These are phyloP conservation scores for Actinostola sp. DNA, from an alignment of 92 coral and sea anemone genomes.

Conservation along the genomic window DNA sequence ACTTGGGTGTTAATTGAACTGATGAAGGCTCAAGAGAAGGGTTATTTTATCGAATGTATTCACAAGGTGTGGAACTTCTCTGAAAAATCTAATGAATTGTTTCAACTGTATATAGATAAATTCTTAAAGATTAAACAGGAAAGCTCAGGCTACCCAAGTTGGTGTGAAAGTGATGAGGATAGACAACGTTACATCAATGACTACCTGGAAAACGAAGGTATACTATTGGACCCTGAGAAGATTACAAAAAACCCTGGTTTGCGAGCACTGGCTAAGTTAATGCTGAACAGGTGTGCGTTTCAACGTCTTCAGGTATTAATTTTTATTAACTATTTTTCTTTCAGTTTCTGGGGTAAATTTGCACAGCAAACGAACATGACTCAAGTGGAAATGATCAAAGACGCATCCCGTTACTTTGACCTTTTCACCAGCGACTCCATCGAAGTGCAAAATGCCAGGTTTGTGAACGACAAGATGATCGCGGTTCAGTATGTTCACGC, in stretches of 20 bases:
- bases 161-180: constrained; percentile 48
- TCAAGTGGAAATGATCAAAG: constrained; percentile 48
- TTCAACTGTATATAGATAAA: constrained; percentile 48
- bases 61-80: constrained; percentile 60
- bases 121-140: constrained; percentile 65
- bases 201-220: constrained; percentile 43
- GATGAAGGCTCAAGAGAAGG: constrained; percentile 38
- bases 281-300: constrained; percentile 58
- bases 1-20: constrained; percentile 58
- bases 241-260: constrained; percentile 53
- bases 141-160: constrained; percentile 34
- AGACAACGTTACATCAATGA: constrained; percentile 35
- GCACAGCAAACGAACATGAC: constrained; percentile 49
- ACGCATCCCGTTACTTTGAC: constrained; percentile 39
- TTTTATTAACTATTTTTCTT: constrained; percentile 6
- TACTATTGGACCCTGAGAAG: constrained; percentile 29
- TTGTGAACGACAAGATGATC: constrained; percentile 46
- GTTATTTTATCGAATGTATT: constrained; percentile 20
- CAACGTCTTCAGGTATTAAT: not conserved
- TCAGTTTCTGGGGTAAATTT: constrained; percentile 52
- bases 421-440: constrained; percentile 25
- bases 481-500: constrained; percentile 4
- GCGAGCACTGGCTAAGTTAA: constrained; percentile 51
- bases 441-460: constrained; percentile 32
- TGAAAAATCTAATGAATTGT: constrained; percentile 21